Base-by-base conservation (phyloP, 2,113 vertebrate species). In the Felis chaus region DNA sequence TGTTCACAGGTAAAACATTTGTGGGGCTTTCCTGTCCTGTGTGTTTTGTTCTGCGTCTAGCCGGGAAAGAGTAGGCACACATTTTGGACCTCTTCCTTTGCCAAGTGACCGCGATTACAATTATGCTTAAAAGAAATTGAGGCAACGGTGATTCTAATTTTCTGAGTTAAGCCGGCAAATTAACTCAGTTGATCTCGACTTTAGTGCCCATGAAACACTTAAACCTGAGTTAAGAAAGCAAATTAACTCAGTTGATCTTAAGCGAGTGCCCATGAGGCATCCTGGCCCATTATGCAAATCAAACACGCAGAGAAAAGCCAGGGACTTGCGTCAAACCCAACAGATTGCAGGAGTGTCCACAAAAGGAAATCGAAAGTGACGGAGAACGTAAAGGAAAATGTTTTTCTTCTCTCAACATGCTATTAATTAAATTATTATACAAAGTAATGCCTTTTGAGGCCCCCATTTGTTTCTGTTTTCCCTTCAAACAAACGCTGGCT, bases 371-470 rank as follows among this genome's bases (percentile, higher is more conserved):
- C 36, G 89, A 74, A 95, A 95, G 80, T 16, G 89, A 87, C 86
- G 57, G 95, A 78, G 48, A 78, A 41, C 0, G 2, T 71, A 39
- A 97, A 97, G 85, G 57, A 50, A 98, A 97, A 94, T 63, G 31
- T 33, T 82, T 63, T 92, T 73, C n/a, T 85, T 93, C 91, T 96
- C 79, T 96, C 76, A 97, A 94, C 31, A 33, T 95, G 97, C 39
- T 95, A 84, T 95, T 97, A 97, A 98, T 98, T 97, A 98, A 97
- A 97, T 97, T 97, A 97, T 95, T 96, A 92, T 86, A 91, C 33
- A 93, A 88, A 95, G 31, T 15, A 90, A 76, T 80, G 83, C 63
- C 29, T 63, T 88, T 89, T 21, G 61, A 11, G 0, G 19, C n/a
- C 41, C 68, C 83, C 91, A 83, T 98, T 96, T 91, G 95, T 69